Conservation (phyloP, 2,797 vertebrate species). For the Spea hammondii region DNA sequence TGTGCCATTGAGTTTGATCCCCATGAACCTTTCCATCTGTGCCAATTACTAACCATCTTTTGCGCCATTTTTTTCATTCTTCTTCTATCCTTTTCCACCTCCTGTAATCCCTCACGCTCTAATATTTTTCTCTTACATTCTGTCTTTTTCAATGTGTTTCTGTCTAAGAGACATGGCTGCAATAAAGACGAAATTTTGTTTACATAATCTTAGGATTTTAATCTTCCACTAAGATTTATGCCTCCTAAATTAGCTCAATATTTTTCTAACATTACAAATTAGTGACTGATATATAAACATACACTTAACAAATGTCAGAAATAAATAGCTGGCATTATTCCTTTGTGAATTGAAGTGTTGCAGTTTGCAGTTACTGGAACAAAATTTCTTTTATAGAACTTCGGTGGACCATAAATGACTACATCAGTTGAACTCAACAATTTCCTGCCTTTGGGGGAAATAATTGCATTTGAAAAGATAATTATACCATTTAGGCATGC, state of each 20-base stretch:
- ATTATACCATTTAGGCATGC: constrained; percentile 51
- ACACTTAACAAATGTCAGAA: constrained; percentile 48
- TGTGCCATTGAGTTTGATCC: not conserved
- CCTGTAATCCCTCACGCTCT: too few species aligned
- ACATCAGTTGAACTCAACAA: constrained; percentile 49
- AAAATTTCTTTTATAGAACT: constrained; percentile 52
- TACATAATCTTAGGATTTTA: constrained; percentile 44
- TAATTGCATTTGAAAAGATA: constrained; percentile 53
- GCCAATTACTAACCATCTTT: not conserved
- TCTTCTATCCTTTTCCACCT: not conserved
- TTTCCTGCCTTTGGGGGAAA: constrained; percentile 48
- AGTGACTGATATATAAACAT: constrained; percentile 47
- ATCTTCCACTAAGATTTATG: constrained; percentile 39
- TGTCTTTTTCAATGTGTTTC: not conserved
- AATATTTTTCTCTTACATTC: too few species aligned
- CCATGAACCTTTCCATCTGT: not conserved
- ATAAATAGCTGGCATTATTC: constrained; percentile 53
- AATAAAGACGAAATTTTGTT: constrained; percentile 30
- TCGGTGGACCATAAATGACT: constrained; percentile 53
- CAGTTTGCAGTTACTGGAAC: constrained; percentile 52
- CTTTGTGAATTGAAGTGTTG: constrained; percentile 53
- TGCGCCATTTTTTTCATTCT: not conserved
- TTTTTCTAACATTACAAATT: constrained; percentile 51
- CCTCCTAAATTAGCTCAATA: constrained; percentile 48
- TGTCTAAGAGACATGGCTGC: constrained; percentile 5